Evolutionary conservation across 2,113 vertebrate genomes (phyloP), one percentile per base, ranked within the genome.

Genomic region (Caloenas nicobarica): DNA sequence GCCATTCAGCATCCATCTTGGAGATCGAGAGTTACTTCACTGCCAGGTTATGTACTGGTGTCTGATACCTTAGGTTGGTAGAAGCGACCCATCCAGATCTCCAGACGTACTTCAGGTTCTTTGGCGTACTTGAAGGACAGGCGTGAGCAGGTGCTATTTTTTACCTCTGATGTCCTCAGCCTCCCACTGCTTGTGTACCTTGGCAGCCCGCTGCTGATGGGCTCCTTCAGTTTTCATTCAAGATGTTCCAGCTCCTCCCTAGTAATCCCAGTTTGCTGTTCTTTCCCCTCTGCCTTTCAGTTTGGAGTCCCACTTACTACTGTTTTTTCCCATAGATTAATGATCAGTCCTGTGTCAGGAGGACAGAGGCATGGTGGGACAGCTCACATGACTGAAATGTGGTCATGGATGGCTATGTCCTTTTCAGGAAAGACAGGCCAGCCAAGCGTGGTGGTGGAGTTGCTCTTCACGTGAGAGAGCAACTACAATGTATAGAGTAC

Each of bases 191-290:
- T 53, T 61, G 25, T 76, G 23, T 65, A 42, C 42, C 7, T 53
- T 60, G 15, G n/a, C 56, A 38, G 22, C 44, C 15, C 1, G 2
- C 25, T 86, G 40, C 46, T 83, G 50, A 44, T 10, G 0, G 0
- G 23, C 31, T 93, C 23, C 15, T 68, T 76, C 25, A 25, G 9
- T 65, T 65, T 64, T 83, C 79, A 29, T 38, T 88, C 10, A 73
- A 58, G 10, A 29, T 62, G 22, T 0, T 7, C 36, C 16, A 83
- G 23, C 33, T 88, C 40, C 28, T 89, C 58, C 76, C 33, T 56
- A 9, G n/a, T 36, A 80, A 71, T 86, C 25, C 19, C 0, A 2
- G 18, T 71, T 90, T 77, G 56, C 28, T 73, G 2, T 70, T 50
- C 36, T 86, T 2, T 48, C n/a, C 44, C 29, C 10, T 78, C 58